Conservation (phyloP, 1,140 invertebrate species). For the Delia radicum region DNA sequence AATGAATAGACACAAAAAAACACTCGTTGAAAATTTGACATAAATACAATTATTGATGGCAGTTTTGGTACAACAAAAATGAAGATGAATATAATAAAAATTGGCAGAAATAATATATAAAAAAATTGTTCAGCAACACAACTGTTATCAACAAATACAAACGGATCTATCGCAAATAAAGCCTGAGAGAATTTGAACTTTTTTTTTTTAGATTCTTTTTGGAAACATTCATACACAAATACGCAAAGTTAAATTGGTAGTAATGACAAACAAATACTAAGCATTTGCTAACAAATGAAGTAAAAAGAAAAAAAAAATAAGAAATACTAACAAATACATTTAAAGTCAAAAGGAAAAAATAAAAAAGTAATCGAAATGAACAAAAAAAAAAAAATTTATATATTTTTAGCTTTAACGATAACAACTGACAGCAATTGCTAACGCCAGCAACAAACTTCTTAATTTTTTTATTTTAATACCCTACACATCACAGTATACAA, state of each 20-base stretch:
- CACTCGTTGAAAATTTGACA: conserved; percentile 54
- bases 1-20: conserved; percentile 26
- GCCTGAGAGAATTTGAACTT: not conserved
- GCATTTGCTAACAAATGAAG: not conserved
- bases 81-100: not conserved
- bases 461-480: too few species aligned
- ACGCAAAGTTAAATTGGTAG: conserved; percentile 9
- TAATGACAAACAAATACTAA: conserved; percentile 16
- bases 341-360: not conserved
- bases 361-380: too few species aligned
- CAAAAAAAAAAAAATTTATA: not conserved
- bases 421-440: conserved; percentile 52
- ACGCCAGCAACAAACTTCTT: conserved; percentile 27
- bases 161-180: too few species aligned
- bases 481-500: too few species aligned
- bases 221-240: too few species aligned
- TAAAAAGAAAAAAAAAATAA: not conserved
- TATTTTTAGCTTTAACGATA: conserved; percentile 4
- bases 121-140: too few species aligned
- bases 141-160: too few species aligned
- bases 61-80: conserved; percentile 2
- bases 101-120: not conserved
- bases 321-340: not conserved
- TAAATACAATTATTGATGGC: conserved; percentile 55
- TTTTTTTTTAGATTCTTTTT: not conserved